Evolutionary conservation across 2,113 vertebrate species (phyloP), one percentile per base, ranked within the genome.

Genomic region (Oryzias woworae): DNA sequence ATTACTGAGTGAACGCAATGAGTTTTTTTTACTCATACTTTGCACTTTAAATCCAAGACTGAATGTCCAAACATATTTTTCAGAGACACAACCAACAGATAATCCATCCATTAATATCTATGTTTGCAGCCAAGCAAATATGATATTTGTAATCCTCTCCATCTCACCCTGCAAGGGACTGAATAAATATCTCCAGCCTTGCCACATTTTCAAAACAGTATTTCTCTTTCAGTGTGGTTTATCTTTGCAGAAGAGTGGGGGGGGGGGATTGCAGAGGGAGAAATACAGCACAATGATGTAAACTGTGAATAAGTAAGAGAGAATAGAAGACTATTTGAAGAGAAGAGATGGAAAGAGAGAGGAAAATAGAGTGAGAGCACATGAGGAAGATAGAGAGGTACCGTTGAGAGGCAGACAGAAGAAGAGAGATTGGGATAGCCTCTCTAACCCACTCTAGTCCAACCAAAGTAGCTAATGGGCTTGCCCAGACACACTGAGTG

Each of bases 381-480:
- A 64, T 0, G 48, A 64, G 65, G 66, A 53, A 43, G 59, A 65
- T 60, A 47, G 23, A 69, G 73, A 78, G 69, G 47, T 76, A 47
- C 2, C 70, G 49, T 50, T 45, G 43, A 49, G 48, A 81, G 60
- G 61, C 70, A 77, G 56, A 42, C 59, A 55, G 53, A 65, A 47
- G 47, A 49, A 61, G 68, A 77, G 66, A 69, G 74, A 82, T 77
- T 53, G 68, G 81, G 70, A 73, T 75, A 78, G 67, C 76, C 82
- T 83, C 81, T 85, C 69, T 66, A 80, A 20, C 63, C 69, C 77
- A 75, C 82, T 85, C 80, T 57, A 58, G 79, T 71, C 75, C 61
- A 47, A 76, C 75, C 68, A 69, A 87, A 89, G 86, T 72, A 87
- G 83, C 87, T 91, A 89, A 90, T 87, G 85, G 86, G 79, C 85